These are phyloP conservation scores for Drosophila rellima DNA, from an alignment of 2,888 invertebrate species.

Conservation along the genomic window DNA sequence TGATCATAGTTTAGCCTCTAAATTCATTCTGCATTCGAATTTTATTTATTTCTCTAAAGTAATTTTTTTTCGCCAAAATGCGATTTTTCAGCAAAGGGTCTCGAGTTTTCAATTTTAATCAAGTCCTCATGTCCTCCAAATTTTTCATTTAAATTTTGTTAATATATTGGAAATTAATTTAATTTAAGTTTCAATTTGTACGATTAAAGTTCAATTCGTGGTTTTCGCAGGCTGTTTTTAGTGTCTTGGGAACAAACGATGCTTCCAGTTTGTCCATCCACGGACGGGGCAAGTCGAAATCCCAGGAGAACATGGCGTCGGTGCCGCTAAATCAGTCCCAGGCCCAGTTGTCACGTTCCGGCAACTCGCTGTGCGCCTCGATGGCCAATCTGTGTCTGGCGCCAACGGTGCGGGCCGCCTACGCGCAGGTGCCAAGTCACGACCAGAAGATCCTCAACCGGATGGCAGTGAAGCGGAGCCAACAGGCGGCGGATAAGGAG, in stretches of 20 bases:
- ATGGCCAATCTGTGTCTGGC: conserved; percentile 84
- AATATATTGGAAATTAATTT: too few species aligned
- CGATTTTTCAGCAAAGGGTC: too few species aligned
- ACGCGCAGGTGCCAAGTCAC: conserved; percentile 82
- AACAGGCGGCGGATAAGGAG: conserved; percentile 81
- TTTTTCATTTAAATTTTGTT: too few species aligned
- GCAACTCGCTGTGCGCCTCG: conserved; percentile 74
- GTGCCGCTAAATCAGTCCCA: conserved; percentile 25
- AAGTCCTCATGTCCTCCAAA: too few species aligned
- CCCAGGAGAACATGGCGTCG: conserved; percentile 60
- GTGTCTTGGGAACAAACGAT: conserved; percentile 16
- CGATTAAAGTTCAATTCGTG: too few species aligned
- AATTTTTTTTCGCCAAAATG: too few species aligned
- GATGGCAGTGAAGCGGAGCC: conserved; percentile 84
- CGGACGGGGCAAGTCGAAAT: conserved; percentile 60
- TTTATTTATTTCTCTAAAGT: too few species aligned
- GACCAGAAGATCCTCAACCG: conserved; percentile 85
- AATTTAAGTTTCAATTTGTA: too few species aligned
- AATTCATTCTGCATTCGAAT: too few species aligned
- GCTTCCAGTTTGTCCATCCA: conserved; percentile 53
- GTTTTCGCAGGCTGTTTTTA: conserved; percentile 43
- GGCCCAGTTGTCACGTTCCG: conserved; percentile 21
- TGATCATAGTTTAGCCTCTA: too few species aligned
- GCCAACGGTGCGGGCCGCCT: conserved; percentile 82
- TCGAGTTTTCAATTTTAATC: too few species aligned